Percentiles rank a stretch among this genome's conserved stretches.
Evolutionary conservation across 2,797 vertebrate genomes (phyloP).

Genomic region (Hydrophis major): DNA sequence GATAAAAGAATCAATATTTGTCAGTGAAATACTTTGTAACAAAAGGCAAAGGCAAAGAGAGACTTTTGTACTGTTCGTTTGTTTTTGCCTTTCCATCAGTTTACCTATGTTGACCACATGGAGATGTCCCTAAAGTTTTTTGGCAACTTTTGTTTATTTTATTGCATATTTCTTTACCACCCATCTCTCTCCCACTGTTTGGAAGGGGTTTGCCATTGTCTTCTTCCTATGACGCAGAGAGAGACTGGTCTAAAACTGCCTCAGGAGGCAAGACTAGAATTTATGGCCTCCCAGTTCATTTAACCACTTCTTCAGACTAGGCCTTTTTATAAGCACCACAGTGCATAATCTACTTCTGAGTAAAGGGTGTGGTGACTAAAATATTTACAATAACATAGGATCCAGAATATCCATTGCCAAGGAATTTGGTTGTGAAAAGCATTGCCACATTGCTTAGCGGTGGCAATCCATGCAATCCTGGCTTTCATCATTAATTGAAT

Average conservation of each 20-base stretch:
- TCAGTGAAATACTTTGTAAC: not conserved
- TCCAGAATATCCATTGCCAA: not conserved
- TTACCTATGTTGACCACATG: not conserved
- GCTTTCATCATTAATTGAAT: no score
- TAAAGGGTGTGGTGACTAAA: not conserved
- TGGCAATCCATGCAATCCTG: not conserved
- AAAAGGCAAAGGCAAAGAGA: not conserved
- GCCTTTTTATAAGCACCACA: not conserved
- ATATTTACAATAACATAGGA: not conserved
- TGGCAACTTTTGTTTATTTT: not conserved
- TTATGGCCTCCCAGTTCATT: not conserved
- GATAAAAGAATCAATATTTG: slow-evolving; percentile 10
- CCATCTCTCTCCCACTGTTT: not conserved
- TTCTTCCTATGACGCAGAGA: not conserved
- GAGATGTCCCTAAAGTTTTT: not conserved
- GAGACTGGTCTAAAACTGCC: not conserved
- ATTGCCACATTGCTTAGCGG: not conserved
- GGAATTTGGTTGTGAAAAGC: not conserved
- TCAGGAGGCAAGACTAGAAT: not conserved
- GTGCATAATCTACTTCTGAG: not conserved
- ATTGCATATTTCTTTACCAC: not conserved
- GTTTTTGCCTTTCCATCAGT: not conserved
- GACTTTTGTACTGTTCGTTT: not conserved
- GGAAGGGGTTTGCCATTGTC: not conserved
- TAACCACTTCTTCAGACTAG: not conserved